Conservation (phyloP, 2,113 vertebrate species). For the Mystacornis crossleyi region DNA sequence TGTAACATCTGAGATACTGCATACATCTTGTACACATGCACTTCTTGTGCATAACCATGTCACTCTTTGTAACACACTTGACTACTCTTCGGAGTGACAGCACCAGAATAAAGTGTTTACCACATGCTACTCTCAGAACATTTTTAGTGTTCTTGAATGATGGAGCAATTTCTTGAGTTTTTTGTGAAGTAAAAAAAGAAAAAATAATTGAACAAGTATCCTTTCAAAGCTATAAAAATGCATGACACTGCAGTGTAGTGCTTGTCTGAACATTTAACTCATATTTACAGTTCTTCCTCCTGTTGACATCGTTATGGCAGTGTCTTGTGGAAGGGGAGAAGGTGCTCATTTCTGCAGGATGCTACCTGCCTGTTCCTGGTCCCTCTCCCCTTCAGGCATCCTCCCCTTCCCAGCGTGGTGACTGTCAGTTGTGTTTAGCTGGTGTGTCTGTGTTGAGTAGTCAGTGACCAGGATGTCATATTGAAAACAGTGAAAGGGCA, state of each 20-base stretch:
- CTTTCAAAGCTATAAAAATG: background rate
- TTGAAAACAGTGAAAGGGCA: background rate
- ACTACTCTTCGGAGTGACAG: background rate
- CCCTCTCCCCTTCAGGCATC: background rate
- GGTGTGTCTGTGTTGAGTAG: background rate
- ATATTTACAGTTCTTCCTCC: background rate
- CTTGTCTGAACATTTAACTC: background rate
- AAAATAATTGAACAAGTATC: background rate
- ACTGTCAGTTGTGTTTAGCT: background rate
- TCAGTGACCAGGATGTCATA: background rate
- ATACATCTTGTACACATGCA: accelerated
- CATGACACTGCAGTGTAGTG: background rate
- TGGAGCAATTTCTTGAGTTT: background rate
- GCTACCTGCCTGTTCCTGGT: background rate
- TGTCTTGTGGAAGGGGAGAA: background rate
- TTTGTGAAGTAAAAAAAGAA: background rate
- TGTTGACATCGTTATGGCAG: background rate
- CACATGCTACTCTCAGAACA: background rate
- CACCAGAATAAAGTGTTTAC: background rate
- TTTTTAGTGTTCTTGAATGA: background rate
- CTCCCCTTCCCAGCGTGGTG: accelerated
- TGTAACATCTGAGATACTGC: background rate
- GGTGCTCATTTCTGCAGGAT: background rate
- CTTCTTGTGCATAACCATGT: background rate
- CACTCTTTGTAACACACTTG: background rate